A percentile compares a stretch with the other conserved stretches of the same genome.
These are phyloP conservation scores for Sylvilagus floridanus DNA, from an alignment of 2,797 vertebrate species.

Conservation along the genomic window DNA sequence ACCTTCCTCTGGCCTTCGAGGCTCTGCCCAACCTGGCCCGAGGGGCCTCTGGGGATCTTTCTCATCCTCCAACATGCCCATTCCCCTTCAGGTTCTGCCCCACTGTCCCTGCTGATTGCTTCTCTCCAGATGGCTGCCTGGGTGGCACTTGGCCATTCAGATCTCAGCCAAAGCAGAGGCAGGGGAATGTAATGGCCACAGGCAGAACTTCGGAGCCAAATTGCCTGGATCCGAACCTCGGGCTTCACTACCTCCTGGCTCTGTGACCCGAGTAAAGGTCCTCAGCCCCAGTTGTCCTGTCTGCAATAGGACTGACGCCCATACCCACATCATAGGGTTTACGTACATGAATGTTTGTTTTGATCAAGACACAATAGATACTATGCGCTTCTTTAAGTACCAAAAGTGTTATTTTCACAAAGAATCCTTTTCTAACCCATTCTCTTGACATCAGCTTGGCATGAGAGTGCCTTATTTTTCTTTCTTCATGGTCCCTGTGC, in stretches of 20 bases:
- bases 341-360: background rate
- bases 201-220: background rate
- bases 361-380: background rate
- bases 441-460: background rate
- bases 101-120: background rate
- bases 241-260: background rate
- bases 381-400: background rate
- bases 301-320: background rate
- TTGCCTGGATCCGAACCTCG: background rate
- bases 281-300: background rate
- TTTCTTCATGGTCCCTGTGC: background rate
- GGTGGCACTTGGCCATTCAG: background rate
- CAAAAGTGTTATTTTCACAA: slow-evolving; percentile 8
- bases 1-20: background rate
- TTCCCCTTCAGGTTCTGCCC: background rate
- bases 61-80: background rate
- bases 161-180: background rate
- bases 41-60: background rate
- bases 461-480: background rate
- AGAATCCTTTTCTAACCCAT: background rate
- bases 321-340: background rate
- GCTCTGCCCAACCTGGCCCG: background rate
- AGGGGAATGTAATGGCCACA: background rate
- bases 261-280: background rate
- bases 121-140: background rate